Evolutionary conservation across 2,797 vertebrate genomes (phyloP), one percentile per base, ranked within the genome.

Genomic region (Bryconaethiops microstoma): DNA sequence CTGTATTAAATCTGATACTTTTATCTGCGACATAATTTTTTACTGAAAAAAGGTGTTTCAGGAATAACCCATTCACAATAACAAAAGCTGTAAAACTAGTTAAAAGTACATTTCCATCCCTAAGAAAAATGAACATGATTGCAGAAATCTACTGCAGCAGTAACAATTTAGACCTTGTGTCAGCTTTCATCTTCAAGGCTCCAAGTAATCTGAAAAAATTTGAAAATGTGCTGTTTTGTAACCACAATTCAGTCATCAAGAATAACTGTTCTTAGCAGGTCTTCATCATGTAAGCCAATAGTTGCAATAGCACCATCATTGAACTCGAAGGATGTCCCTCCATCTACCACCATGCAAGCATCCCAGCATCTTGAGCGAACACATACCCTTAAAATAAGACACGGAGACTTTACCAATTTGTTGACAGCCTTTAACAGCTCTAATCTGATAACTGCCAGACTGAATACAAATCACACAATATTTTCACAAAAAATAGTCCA

Each of bases 261-360:
- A 10, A 97, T 81, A 79, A 99, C 94, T 0, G 97, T 99, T 86
- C 95, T 92, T 23, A 99, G 93, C 82, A 94, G 94, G 83, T 99
- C 97, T 57, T 97, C 96, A 45, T 94, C 93, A 10, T 93, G 92
- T 83, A 97, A 95, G 88, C 90, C 86, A 90, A 99, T 94, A 0
- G 97, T 97, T 40, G 97, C 96, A 67, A 99, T 95, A 13, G 97
- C 97, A 9, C 98, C 98, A 12, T 99, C 98, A n/a, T 99, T 99
- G 86, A 99, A 99, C 86, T 99, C 96, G 39, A 99, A 99, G 2
- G 97, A 99, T 1, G 96, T 98, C 81, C 97, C 98, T 21, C 97
- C 97, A 67, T 99, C 98, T 9, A 99, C 94, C 88, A 99, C 98
- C 98, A 99, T 98, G 86, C 97, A 99, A 3, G 98, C 98, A 48